A percentile compares a stretch with the other conserved stretches of the same genome.
These are phyloP conservation scores for Tretioscincus oriximinensis DNA, from an alignment of 2,113 vertebrate species.

Conservation along the genomic window DNA sequence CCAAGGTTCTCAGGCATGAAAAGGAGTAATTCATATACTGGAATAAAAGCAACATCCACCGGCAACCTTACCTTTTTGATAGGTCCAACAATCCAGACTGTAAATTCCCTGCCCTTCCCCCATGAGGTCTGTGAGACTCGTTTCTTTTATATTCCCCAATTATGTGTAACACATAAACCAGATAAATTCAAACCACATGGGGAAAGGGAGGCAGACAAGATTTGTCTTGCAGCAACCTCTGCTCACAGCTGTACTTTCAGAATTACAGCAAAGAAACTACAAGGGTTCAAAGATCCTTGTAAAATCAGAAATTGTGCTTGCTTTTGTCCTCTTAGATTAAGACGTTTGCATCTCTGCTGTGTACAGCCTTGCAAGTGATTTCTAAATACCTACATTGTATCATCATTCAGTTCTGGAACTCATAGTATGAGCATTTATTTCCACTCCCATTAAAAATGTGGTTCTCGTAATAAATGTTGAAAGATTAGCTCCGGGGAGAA, in stretches of 20 bases:
- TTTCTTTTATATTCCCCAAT: not conserved
- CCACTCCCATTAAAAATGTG: not conserved
- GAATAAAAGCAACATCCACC: not conserved
- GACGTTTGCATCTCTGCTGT: not conserved
- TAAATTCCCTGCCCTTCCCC: not conserved
- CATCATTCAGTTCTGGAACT: not conserved
- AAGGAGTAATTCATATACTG: conserved; percentile 28
- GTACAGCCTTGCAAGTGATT: not conserved
- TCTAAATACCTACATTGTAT: not conserved
- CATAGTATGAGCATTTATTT: not conserved
- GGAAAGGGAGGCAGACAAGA: not conserved
- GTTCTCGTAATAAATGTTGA: not conserved
- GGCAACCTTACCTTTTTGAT: not conserved
- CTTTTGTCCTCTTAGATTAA: not conserved
- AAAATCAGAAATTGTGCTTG: too few species aligned
- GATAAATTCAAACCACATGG: conserved; percentile 3
- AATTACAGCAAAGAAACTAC: not conserved
- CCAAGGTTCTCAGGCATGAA: conserved; percentile 36
- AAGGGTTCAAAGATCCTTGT: not conserved
- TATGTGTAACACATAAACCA: not conserved
- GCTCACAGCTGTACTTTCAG: too few species aligned
- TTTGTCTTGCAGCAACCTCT: not conserved
- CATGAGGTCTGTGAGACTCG: not conserved
- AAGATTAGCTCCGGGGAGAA: too few species aligned
- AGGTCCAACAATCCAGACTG: not conserved